Evolutionary conservation across 2,113 vertebrate species (phyloP), one percentile per base, ranked within the genome.

Genomic region (Gobiocypris rarus): DNA sequence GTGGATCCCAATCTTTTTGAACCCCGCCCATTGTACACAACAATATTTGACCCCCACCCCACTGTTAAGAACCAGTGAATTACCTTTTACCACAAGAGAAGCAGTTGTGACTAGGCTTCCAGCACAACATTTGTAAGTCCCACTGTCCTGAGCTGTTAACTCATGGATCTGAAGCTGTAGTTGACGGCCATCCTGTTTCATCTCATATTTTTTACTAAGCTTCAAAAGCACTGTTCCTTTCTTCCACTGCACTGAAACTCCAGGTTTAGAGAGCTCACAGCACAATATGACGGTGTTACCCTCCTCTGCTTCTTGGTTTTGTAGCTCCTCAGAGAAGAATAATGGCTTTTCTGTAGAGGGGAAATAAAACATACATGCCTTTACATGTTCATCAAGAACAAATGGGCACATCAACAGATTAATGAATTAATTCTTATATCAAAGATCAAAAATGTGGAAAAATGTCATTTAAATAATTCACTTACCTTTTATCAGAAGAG

Each of bases 171-270:
- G 48, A 3, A 98, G 90, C 87, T 97, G 94, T 0, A 93, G 83
- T 0, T 65, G 3, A 77, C 91, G 74, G 22, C 94, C 95, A 0
- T 95, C 89, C 59, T 93, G 88, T 28, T 90, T 91, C 86, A 97
- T 95, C 59, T 95, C 95, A 0, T 95, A 95, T 89, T 96, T 97
- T 86, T 92, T 89, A 75, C 92, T 89, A 0, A 83, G 1, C 0
- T 45, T 94, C 38, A 38, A 38, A 26, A 98, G 91, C 1, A 70
- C 65, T 0, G 90, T 91, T 78, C 91, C 86, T 56, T 91, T 94
- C 24, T 48, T 93, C 93, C 93, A 94, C 24, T 94, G 93, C 0
- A 94, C 89, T 0, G 80, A 86, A 6, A 91, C 80, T 15, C 75
- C 90, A 0, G 91, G 63, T 67, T 89, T 95, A 50, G 94, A 95